Base-by-base conservation (phyloP, 1,140 invertebrate genomes). In the Drosophila parabipectinata region DNA sequence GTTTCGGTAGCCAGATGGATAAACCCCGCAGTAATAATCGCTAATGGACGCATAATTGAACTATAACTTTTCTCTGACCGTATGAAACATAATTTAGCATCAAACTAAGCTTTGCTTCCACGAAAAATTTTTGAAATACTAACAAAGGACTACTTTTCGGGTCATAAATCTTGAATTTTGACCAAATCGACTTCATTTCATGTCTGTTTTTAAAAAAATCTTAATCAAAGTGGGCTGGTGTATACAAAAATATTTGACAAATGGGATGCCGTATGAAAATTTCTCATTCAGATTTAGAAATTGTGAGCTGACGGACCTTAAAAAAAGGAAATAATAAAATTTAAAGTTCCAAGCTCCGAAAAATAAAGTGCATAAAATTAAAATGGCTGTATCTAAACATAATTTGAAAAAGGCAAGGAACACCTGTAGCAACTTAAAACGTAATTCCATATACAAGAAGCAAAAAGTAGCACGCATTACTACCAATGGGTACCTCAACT, bases 1-100 rank as follows among this genome's bases (percentile, higher is more conserved):
- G 56, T 5, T 2, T 51, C 51, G 24, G 62, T 15, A 3, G 56
- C 0, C 2, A 62, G 6, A 47, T 72, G 71, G 1, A 74, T 4
- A 1, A 74, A 39, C 0, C 8, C 51, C 1, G 68, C 71, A 6
- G 18, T 18, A 4, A 5, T 18, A 44, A 74, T 34, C 4, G 58
- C 45, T 8, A 4, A 8, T 4, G 57, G 61, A 2, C 34, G 50
- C 69, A 72, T 72, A 6, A 0, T 21, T 21, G 2, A 1, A 3
- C 5, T 28, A 28, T 28, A 6, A 28, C 26, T 28, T 6, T 28
- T 28, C 15, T 34, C 15, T 14, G 14, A 7, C 10, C 14, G 4
- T 44, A 18, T 18, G 2, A 44, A 14, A 6, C n/a, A n/a, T 2
- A 44, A 44, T 7, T 18, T 5, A 3, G 39, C 8, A 44, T 15